Conservation (phyloP, 2,888 invertebrate species). For the Gortyna flavago region DNA sequence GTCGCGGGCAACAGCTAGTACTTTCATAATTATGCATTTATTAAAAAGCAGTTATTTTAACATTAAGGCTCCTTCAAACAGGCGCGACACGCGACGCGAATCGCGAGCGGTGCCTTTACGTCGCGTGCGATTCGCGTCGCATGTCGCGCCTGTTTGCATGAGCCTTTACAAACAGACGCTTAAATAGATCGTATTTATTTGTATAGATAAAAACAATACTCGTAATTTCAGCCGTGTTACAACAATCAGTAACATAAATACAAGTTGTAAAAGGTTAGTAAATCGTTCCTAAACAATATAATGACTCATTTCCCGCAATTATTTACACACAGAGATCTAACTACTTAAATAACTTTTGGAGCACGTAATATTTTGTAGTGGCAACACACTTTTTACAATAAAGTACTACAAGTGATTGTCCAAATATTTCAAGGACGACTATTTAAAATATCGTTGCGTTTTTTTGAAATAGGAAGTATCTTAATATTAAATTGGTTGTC, state of each 20-base stretch:
- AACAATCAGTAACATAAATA: slow-evolving; percentile 13
- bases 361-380: slow-evolving; percentile 45
- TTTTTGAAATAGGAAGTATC: slow-evolving; percentile 13
- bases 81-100: too few relatives aligned
- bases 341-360: slow-evolving; percentile 45
- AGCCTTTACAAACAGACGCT: too few relatives aligned
- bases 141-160: too few relatives aligned
- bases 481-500: slow-evolving; percentile 6
- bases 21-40: too few relatives aligned
- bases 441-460: slow-evolving; percentile 31
- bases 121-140: too few relatives aligned
- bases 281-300: slow-evolving; percentile 36
- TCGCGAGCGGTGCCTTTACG: too few relatives aligned
- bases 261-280: slow-evolving; percentile 29
- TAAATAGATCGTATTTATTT: too few relatives aligned
- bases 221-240: not conserved
- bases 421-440: slow-evolving; percentile 47
- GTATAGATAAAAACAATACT: not conserved
- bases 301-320: slow-evolving; percentile 54
- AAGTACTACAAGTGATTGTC: slow-evolving; percentile 42
- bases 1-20: too few relatives aligned
- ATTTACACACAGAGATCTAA: slow-evolving; percentile 35
- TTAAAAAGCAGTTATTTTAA: too few relatives aligned
- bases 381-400: slow-evolving; percentile 39
- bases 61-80: too few relatives aligned